phyloP scores from a whole-genome alignment of 1,140 invertebrate genomes.

The Euglossa dilemma region DNA sequence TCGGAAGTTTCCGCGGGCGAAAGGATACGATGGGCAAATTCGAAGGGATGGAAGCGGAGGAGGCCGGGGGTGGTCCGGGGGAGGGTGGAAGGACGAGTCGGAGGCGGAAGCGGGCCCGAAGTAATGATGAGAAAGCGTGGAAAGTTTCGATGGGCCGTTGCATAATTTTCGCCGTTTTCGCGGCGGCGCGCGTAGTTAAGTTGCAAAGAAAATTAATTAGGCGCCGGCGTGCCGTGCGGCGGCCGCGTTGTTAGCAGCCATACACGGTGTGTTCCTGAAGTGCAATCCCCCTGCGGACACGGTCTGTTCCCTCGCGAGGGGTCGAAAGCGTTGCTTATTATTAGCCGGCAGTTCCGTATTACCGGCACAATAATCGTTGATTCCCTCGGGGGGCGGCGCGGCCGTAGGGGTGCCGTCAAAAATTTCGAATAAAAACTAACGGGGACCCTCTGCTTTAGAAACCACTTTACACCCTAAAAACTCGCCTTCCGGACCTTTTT shows the following conservation, averaged over 20 bases:
- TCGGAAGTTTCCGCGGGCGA: background rate
- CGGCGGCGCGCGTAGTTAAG: slow-evolving; percentile 54
- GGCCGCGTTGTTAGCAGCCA: background rate
- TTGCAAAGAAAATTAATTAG: slow-evolving; percentile 68
- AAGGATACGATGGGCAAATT: background rate
- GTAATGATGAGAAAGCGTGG: slow-evolving; percentile 59
- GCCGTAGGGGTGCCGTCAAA: background rate
- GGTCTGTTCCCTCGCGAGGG: slow-evolving; percentile 11
- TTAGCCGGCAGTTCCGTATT: slow-evolving; percentile 37
- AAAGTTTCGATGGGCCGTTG: slow-evolving; percentile 59
- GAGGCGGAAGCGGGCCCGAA: slow-evolving; percentile 18
- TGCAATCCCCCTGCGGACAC: slow-evolving; percentile 23
- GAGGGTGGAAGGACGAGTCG: background rate
- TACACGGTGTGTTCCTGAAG: slow-evolving; percentile 19
- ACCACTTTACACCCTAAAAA: background rate
- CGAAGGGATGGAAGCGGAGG: background rate
- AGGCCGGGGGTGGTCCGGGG: no score
- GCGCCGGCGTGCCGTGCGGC: slow-evolving; percentile 23
- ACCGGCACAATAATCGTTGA: slow-evolving; percentile 44
- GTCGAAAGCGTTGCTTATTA: slow-evolving; percentile 44
- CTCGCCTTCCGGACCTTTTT: no score
- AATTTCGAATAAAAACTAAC: slow-evolving; percentile 26
- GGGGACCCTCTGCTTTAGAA: background rate
- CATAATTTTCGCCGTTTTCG: slow-evolving; percentile 55
- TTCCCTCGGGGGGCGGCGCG: slow-evolving; percentile 10